A percentile compares a stretch with the other conserved stretches of the same genome.
These are phyloP conservation scores for Drosophila murphyi DNA, from an alignment of 1,140 invertebrate genomes.

Conservation along the genomic window DNA sequence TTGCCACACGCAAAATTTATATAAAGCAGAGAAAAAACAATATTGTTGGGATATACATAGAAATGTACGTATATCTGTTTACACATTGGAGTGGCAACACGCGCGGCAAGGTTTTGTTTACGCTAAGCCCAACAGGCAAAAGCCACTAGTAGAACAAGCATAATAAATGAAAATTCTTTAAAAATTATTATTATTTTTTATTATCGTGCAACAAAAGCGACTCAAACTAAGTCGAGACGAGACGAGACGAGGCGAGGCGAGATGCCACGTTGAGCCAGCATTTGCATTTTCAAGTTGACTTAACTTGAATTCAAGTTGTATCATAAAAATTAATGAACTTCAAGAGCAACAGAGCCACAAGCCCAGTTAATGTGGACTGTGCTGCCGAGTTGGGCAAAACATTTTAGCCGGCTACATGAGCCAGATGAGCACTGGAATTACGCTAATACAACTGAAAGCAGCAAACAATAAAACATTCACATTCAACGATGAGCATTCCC, in stretches of 20 bases:
- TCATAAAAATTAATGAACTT: conserved; percentile 78
- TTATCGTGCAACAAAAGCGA: conserved; percentile 57
- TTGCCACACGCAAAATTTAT: conserved; percentile 15
- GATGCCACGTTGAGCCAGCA: conserved; percentile 58
- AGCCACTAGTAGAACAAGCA: conserved; percentile 31
- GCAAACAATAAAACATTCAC: conserved; percentile 60
- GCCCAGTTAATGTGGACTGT: conserved; percentile 23
- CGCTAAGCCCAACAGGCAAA: conserved; percentile 2
- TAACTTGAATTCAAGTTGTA: conserved; percentile 57
- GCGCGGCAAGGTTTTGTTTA: conserved; percentile 28
- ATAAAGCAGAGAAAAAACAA: neutral
- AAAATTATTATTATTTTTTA: conserved; percentile 56
- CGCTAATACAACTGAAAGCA: conserved; percentile 59
- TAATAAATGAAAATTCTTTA: conserved; percentile 64
- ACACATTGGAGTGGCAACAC: conserved; percentile 49
- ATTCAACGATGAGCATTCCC: neutral
- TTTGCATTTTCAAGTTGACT: conserved; percentile 32
- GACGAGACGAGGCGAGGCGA: conserved; percentile 32
- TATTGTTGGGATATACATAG: neutral
- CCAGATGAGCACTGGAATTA: conserved; percentile 69
- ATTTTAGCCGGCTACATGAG: conserved; percentile 29
- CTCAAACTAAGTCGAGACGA: neutral
- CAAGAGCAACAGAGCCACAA: conserved; percentile 37
- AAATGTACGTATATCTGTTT: neutral
- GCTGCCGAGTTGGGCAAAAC: neutral